Evolutionary conservation across 2,888 invertebrate species (phyloP).

Genomic region (Athalia rosae): DNA sequence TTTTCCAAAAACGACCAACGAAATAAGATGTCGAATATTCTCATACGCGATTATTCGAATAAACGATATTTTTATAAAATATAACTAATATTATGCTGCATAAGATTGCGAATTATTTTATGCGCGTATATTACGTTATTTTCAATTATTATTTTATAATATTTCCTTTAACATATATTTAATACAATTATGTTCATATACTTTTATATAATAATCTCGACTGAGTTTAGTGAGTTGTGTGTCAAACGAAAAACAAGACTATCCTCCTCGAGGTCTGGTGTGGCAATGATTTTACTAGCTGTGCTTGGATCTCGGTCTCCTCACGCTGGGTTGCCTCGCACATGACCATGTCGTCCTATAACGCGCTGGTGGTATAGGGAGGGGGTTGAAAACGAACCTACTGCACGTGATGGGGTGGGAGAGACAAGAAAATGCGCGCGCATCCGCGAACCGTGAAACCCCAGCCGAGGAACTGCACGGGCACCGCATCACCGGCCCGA

Average conservation of each 20-base stretch:
- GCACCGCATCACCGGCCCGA: not conserved
- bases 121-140: too few species aligned
- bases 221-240: constrained; percentile 60
- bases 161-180: not conserved
- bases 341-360: not conserved
- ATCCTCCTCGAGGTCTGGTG: constrained; percentile 71
- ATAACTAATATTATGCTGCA: too few species aligned
- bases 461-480: not conserved
- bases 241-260: constrained; percentile 67
- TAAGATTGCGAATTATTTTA: too few species aligned
- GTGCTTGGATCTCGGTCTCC: constrained; percentile 57
- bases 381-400: constrained; percentile 9
- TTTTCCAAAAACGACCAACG: constrained; percentile 1
- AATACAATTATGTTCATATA: constrained; percentile 7
- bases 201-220: constrained; percentile 58
- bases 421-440: constrained; percentile 48
- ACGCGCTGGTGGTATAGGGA: constrained; percentile 7
- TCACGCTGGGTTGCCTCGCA: constrained; percentile 14
- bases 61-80: too few species aligned
- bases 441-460: constrained; percentile 45
- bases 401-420: constrained; percentile 34
- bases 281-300: constrained; percentile 69
- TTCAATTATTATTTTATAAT: not conserved
- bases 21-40: too few species aligned
- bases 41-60: too few species aligned